A percentile compares a stretch with the other conserved stretches of the same genome.
Conservation (phyloP, 2,113 vertebrate genomes). For the Hyperoodon ampullatus region DNA sequence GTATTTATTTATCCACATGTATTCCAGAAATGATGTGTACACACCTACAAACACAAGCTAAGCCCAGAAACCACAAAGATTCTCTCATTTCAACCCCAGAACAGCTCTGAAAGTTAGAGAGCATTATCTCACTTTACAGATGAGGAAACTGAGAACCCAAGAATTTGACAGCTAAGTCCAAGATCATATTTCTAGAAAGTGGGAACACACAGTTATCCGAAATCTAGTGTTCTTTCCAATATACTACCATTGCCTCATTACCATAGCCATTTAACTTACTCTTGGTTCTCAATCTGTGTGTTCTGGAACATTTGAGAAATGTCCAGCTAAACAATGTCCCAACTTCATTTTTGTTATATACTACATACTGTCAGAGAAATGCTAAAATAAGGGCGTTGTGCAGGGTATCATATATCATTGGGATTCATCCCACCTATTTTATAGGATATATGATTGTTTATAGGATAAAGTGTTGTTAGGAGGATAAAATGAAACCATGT, state of each 20-base stretch:
- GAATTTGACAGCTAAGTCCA: not conserved
- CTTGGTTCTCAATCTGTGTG: not conserved
- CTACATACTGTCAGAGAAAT: not conserved
- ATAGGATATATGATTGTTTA: not conserved
- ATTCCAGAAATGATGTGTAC: not conserved
- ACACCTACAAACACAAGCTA: not conserved
- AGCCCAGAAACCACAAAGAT: not conserved
- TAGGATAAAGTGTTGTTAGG: not conserved
- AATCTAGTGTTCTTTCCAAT: not conserved
- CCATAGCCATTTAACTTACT: not conserved
- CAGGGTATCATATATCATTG: not conserved
- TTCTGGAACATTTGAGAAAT: not conserved
- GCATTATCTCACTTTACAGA: not conserved
- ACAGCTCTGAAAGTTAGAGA: not conserved
- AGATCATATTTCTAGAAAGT: not conserved
- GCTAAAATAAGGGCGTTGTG: not conserved
- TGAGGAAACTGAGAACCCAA: not conserved
- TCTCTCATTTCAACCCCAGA: not conserved
- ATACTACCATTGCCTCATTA: not conserved
- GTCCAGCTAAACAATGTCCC: not conserved
- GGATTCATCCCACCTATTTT: not conserved
- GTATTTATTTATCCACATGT: not conserved
- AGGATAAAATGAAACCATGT: not conserved
- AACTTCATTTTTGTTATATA: not conserved
- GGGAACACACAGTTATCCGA: not conserved